Percentiles rank a stretch among this genome's conserved stretches.
Conservation (phyloP, 2,888 invertebrate genomes). For the Schizotus pectinicornis region DNA sequence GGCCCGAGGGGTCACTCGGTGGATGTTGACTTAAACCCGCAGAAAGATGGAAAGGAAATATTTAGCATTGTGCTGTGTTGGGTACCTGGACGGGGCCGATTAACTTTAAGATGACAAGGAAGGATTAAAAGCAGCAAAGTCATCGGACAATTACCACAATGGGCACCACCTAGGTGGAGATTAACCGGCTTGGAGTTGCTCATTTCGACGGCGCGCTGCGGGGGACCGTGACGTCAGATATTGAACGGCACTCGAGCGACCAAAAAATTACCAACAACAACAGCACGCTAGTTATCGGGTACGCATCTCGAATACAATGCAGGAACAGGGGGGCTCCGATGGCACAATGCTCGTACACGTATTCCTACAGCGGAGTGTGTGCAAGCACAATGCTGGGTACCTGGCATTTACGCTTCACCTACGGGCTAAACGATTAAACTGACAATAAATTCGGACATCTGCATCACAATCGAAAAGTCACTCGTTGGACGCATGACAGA, state of each 20-base stretch:
- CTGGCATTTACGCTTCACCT: conserved; percentile 29
- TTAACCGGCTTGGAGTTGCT: conserved; percentile 47
- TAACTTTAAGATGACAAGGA: conserved; percentile 32
- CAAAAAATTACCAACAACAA: conserved; percentile 53
- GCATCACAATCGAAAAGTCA: conserved; percentile 49
- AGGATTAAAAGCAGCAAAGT: conserved; percentile 39
- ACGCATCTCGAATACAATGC: conserved; percentile 47
- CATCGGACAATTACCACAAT: conserved; percentile 49
- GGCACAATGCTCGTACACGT: conserved; percentile 39
- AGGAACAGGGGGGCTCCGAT: conserved; percentile 36
- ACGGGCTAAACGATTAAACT: conserved; percentile 44
- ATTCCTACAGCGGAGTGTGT: conserved; percentile 25
- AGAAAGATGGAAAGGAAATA: conserved; percentile 1
- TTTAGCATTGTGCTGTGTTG: conserved; percentile 1
- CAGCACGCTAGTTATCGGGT: conserved; percentile 49
- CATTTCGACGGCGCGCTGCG: conserved; percentile 46
- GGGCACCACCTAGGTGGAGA: conserved; percentile 50
- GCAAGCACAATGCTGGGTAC: conserved; percentile 26
- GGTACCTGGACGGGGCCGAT: conserved; percentile 9
- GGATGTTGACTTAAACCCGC: neutral
- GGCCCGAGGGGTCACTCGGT: neutral
- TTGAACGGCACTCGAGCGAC: conserved; percentile 47
- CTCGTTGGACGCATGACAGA: conserved; percentile 21
- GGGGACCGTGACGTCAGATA: conserved; percentile 45
- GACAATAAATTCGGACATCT: conserved; percentile 49